Percentiles rank a stretch among this genome's conserved stretches.
Evolutionary conservation across 2,113 vertebrate species (phyloP).

Genomic region (Antennarius striatus): DNA sequence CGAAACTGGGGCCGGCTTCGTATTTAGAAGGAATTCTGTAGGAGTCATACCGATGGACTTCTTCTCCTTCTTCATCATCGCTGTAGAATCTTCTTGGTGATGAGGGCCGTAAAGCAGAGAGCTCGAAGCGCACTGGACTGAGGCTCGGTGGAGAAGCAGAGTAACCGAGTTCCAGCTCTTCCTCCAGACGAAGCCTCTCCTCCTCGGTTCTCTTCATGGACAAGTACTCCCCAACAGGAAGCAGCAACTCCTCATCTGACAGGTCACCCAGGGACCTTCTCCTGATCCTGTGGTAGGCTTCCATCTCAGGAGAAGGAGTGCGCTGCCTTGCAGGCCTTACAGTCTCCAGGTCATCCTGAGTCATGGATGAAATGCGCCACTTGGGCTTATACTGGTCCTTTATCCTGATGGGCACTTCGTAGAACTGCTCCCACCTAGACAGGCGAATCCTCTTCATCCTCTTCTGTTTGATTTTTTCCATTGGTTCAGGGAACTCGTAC

Average conservation of each 20-base stretch:
- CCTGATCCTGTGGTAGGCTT: constrained; percentile 87
- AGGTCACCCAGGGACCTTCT: constrained; percentile 92
- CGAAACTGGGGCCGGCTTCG: constrained; percentile 87
- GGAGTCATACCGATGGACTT: constrained; percentile 82
- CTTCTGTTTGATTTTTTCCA: constrained; percentile 90
- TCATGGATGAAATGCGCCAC: constrained; percentile 89
- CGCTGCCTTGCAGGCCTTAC: constrained; percentile 92
- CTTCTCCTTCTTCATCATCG: constrained; percentile 81
- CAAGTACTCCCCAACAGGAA: constrained; percentile 93
- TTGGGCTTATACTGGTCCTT: constrained; percentile 94
- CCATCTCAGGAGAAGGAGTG: constrained; percentile 88
- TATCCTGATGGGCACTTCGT: constrained; percentile 93
- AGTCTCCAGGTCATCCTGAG: constrained; percentile 94
- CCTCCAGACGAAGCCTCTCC: constrained; percentile 91
- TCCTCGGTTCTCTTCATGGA: constrained; percentile 96
- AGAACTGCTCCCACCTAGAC: constrained; percentile 98
- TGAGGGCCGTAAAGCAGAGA: constrained; percentile 87
- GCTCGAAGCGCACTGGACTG: constrained; percentile 92
- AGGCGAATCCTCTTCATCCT: constrained; percentile 95
- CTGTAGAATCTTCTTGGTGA: constrained; percentile 78
- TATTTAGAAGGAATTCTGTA: constrained; percentile 91
- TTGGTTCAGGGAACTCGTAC: constrained; percentile 95
- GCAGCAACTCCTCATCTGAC: constrained; percentile 92
- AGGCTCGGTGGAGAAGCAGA: constrained; percentile 93
- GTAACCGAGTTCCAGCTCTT: constrained; percentile 92